These are phyloP conservation scores for Melospiza melodia DNA, from an alignment of 2,113 vertebrate genomes.

Conservation along the genomic window DNA sequence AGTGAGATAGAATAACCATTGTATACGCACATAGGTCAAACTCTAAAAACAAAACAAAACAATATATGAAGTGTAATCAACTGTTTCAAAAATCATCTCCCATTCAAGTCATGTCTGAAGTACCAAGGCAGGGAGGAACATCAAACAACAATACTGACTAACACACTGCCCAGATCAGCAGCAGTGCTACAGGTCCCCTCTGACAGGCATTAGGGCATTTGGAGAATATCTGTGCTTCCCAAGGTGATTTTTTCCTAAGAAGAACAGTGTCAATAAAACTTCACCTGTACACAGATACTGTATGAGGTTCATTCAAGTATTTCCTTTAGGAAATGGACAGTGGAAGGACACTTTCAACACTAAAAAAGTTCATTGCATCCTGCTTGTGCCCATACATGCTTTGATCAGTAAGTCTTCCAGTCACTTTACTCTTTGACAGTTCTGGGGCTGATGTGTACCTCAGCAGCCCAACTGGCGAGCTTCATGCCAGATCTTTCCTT, in stretches of 20 bases:
- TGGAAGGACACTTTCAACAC: conserved; percentile 61
- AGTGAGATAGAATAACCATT: conserved; percentile 35
- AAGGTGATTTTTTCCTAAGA: neutral
- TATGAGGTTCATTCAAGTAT: conserved; percentile 73
- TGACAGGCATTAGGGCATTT: conserved; percentile 15
- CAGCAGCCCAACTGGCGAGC: neutral
- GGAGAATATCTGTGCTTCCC: neutral
- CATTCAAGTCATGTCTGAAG: conserved; percentile 40
- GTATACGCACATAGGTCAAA: neutral
- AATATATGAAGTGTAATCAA: conserved; percentile 1
- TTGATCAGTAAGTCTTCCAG: neutral
- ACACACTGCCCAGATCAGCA: conserved; percentile 15
- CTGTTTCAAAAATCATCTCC: conserved; percentile 22
- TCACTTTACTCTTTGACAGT: neutral
- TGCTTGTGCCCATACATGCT: conserved; percentile 4
- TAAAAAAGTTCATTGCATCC: conserved; percentile 5
- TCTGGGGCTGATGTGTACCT: neutral
- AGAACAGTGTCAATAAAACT: conserved; percentile 44
- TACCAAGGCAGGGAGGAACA: conserved; percentile 54
- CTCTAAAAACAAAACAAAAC: neutral
- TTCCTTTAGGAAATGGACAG: conserved; percentile 52
- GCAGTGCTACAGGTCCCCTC: conserved; percentile 36
- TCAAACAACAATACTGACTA: conserved; percentile 45
- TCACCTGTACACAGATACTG: conserved; percentile 53
- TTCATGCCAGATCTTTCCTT: neutral